Conservation (phyloP, 2,797 vertebrate genomes). For the Malacoraja senta region DNA sequence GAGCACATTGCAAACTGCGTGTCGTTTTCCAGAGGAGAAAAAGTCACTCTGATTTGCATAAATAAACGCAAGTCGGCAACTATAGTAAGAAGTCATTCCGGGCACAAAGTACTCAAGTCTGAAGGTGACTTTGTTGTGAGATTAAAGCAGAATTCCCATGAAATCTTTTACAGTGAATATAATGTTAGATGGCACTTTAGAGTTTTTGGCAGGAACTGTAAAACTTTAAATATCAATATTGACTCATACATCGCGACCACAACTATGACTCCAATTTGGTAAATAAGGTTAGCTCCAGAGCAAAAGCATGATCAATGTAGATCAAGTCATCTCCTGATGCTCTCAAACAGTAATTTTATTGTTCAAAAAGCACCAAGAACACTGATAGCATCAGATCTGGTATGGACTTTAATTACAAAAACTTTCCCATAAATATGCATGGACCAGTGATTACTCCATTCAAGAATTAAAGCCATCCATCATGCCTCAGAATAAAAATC, state of each 20-base stretch:
- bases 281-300: not conserved
- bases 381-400: conserved; percentile 71
- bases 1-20: conserved; percentile 47
- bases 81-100: not conserved
- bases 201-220: not conserved
- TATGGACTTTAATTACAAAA: conserved; percentile 66
- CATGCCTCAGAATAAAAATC: conserved; percentile 61
- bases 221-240: conserved; percentile 21
- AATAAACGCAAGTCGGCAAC: conserved; percentile 45
- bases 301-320: conserved; percentile 41
- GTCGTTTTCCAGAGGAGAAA: conserved; percentile 42
- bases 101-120: not conserved
- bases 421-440: conserved; percentile 71
- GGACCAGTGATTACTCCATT: conserved; percentile 61
- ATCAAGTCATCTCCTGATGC: conserved; percentile 68
- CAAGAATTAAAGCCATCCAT: conserved; percentile 66
- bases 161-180: not conserved
- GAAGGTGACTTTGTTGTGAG: not conserved
- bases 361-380: conserved; percentile 60
- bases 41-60: conserved; percentile 48
- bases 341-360: conserved; percentile 64
- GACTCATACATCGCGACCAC: not conserved
- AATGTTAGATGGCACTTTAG: not conserved
- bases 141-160: not conserved
- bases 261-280: conserved; percentile 11